A percentile compares a stretch with the other conserved stretches of the same genome.
Conservation (phyloP, 30 jellyfish, hydroid and myxozoan species). For the Morbakka virulenta region DNA sequence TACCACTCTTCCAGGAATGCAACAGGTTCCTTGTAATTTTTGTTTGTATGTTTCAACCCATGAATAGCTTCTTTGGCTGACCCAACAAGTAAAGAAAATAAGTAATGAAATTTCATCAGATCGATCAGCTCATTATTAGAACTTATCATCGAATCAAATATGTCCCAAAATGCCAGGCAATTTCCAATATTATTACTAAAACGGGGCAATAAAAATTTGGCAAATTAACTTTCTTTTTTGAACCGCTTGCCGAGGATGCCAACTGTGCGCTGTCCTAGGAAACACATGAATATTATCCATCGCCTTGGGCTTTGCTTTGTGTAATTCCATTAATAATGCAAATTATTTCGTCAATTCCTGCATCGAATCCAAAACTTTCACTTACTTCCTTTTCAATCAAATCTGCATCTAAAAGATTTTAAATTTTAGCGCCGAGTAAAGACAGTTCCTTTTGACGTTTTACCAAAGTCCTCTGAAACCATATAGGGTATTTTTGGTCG, state of each 20-base stretch:
- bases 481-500: neutral
- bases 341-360: neutral
- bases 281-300: neutral
- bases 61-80: neutral
- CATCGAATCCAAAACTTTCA: neutral
- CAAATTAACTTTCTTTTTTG: neutral
- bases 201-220: conserved; percentile 19
- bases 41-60: neutral
- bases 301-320: neutral
- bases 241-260: neutral
- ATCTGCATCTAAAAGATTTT: neutral
- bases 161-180: conserved; percentile 20
- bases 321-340: conserved; percentile 5
- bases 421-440: neutral
- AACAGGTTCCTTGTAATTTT: conserved; percentile 11
- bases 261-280: neutral
- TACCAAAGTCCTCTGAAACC: neutral
- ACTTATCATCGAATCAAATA: neutral
- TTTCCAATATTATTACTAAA: neutral
- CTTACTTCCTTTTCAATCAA: neutral
- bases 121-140: conserved; percentile 11
- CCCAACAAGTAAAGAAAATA: conserved; percentile 18
- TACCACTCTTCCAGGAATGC: neutral
- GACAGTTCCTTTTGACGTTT: conserved; percentile 3
- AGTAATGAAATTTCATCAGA: conserved; percentile 8